Evolutionary conservation across 2,797 vertebrate species (phyloP).

Genomic region (Oryzias dopingdopingensis): DNA sequence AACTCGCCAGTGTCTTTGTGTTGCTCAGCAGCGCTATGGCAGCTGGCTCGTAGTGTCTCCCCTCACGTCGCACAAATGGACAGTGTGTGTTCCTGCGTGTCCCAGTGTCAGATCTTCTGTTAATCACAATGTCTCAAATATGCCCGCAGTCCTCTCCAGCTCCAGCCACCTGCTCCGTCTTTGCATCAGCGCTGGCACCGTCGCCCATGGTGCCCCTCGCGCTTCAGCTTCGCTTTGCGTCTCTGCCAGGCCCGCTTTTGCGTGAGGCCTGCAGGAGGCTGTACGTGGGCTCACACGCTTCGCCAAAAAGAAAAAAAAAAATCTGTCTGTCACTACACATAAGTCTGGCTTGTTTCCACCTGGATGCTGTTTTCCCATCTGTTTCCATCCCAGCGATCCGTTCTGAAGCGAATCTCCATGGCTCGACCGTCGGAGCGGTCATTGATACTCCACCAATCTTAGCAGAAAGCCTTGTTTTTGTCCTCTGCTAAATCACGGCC

Average conservation of each 20-base stretch:
- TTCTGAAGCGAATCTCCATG: conserved; percentile 45
- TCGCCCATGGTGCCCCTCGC: conserved; percentile 32
- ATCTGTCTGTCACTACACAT: conserved; percentile 48
- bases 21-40: conserved; percentile 26
- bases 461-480: conserved; percentile 12
- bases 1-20: conserved; percentile 4
- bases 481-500: conserved; percentile 1
- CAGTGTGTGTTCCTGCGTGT: conserved; percentile 20
- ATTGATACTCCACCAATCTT: conserved; percentile 18
- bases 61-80: conserved; percentile 17
- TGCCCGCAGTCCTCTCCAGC: conserved; percentile 30
- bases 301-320: conserved; percentile 35
- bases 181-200: conserved; percentile 16
- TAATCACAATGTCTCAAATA: conserved; percentile 31
- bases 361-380: conserved; percentile 59
- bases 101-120: conserved; percentile 28
- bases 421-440: conserved; percentile 18
- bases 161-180: conserved; percentile 60
- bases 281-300: conserved; percentile 1
- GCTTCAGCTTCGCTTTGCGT: conserved; percentile 54
- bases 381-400: conserved; percentile 53
- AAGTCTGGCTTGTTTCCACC: conserved; percentile 54
- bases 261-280: conserved; percentile 33
- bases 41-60: conserved; percentile 40
- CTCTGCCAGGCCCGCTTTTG: conserved; percentile 39